Base-by-base conservation (phyloP, 1,140 invertebrate genomes). In the Propsilocerus akamusi region DNA sequence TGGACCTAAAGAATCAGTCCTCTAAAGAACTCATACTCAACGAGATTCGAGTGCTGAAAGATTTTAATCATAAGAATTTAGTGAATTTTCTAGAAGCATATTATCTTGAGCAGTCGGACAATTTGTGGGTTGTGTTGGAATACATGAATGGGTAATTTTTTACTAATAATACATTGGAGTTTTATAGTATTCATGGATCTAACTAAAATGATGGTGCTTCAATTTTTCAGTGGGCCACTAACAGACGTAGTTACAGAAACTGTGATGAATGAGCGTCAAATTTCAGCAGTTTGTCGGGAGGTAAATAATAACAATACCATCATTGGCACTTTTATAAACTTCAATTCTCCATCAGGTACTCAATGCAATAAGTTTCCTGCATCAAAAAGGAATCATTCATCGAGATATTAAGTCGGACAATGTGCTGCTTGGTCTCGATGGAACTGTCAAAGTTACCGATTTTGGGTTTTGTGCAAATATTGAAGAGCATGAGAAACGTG, bases 161-260 rank as follows among this genome's bases (percentile, higher is more conserved):
- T 41, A 20, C 10, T 41, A 20, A 17, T 41, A 8, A 41, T 20
- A 7, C 10, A 41, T 22, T 6, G 22, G 12, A 17, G 22, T 20
- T 12, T 30, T 30, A 3, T n/a, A 7, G 11, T 30, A 30, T 30
- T 30, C 28, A 30, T 30, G 28, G 10, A 11, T 30, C 2, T 30
- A 11, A 30, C n/a, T 30, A 8, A 11, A 11, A 30, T 30, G 28
- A 11, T n/a, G n/a, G n/a, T n/a, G 10, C 28, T 30, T 41, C 17
- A 20, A 20, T 41, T 17, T 6, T 20, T 7, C 22, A 41, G 94
- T 25, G 95, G 95, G 4, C 87, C 93, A 1, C 67, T 99, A 4
- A 99, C 95, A 0, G 93, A 98, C 67, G 92, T 98, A 2, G 94
- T 97, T 1, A 97, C 90, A 2, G 94, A 97, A 70, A 95, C 93